phyloP scores from a whole-genome alignment of 1,140 invertebrate species.

The Ips typographus region DNA sequence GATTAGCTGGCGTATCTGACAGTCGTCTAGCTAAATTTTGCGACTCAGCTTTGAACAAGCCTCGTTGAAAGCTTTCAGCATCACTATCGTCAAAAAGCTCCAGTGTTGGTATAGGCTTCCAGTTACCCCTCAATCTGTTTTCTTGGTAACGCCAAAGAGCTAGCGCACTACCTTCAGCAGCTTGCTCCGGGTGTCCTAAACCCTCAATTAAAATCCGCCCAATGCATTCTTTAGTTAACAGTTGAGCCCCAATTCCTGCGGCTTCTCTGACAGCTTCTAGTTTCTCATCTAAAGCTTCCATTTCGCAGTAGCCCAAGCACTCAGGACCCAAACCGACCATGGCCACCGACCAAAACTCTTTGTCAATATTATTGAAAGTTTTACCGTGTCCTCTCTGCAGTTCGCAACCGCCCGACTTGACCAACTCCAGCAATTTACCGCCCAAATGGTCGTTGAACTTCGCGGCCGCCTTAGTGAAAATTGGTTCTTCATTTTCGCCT shows the following conservation, averaged over 20 bases:
- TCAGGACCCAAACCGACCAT: constrained; percentile 70
- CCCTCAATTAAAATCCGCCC: constrained; percentile 67
- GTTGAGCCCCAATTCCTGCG: constrained; percentile 58
- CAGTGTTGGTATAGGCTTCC: constrained; percentile 55
- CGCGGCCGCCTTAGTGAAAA: constrained; percentile 41
- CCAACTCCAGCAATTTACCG: constrained; percentile 43
- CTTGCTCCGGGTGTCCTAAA: constrained; percentile 71
- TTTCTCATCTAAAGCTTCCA: constrained; percentile 69
- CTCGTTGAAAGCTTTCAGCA: constrained; percentile 47
- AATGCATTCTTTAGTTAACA: constrained; percentile 60
- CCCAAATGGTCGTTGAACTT: constrained; percentile 45
- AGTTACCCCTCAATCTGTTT: constrained; percentile 57
- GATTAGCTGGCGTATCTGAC: constrained; percentile 69
- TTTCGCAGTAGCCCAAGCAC: constrained; percentile 62
- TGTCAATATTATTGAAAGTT: constrained; percentile 65
- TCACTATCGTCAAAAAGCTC: constrained; percentile 54
- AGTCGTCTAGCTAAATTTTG: constrained; percentile 78
- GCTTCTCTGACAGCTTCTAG: constrained; percentile 66
- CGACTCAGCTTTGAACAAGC: constrained; percentile 61
- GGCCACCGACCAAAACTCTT: constrained; percentile 64
- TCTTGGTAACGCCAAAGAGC: constrained; percentile 68
- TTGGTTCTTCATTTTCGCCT: constrained; percentile 43
- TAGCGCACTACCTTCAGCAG: constrained; percentile 71
- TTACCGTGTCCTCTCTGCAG: constrained; percentile 57
- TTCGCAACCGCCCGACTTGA: constrained; percentile 43